Evolutionary conservation across 2,888 invertebrate genomes (phyloP), one percentile per base, ranked within the genome.

Genomic region (Ectemnius lituratus): DNA sequence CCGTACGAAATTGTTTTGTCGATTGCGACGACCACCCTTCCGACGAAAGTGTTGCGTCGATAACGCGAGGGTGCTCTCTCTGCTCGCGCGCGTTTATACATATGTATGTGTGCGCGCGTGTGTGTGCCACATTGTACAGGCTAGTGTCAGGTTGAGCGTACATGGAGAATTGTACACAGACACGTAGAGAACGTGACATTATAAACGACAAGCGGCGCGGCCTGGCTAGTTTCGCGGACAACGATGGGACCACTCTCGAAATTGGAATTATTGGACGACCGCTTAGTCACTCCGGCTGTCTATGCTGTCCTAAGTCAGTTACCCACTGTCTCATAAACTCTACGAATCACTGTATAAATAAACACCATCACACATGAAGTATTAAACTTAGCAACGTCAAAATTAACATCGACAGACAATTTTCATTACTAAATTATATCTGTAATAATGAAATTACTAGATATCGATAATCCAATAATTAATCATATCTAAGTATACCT

Each of bases 1-100:
- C 82, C 76, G 78, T 76, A 78, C 83, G 75, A 83, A 83, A 83
- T 83, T 83, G 83, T 83, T 83, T 83, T 83, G 83, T 83, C 83
- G 83, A 83, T 83, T 83, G 77, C 67, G 70, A 79, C 78, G 70
- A 79, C 78, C 37, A 37, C 37, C 80, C 78, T 78, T 81, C 74
- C 71, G 65, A 67, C 71, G 79, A 74, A 81, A 82, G 83, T 83
- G 83, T 83, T 71, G 83, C 81, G 81, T 79, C 82, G 82, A 82
- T 82, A 82, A 69, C 73, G 56, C 75, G 64, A 37, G 37, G 37
- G 37, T 37, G 37, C 37, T 20, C 20, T 20, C 20, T 20, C 20
- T 37, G 37, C 8, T 37, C 3, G 37, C 8, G 0, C 23, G 23
- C 23, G 23, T 2, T n/a, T n/a, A n/a, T n/a, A n/a, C n/a, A n/a